These are phyloP conservation scores for Microctonus hyperodae DNA, from an alignment of 2,888 invertebrate species.

Conservation along the genomic window DNA sequence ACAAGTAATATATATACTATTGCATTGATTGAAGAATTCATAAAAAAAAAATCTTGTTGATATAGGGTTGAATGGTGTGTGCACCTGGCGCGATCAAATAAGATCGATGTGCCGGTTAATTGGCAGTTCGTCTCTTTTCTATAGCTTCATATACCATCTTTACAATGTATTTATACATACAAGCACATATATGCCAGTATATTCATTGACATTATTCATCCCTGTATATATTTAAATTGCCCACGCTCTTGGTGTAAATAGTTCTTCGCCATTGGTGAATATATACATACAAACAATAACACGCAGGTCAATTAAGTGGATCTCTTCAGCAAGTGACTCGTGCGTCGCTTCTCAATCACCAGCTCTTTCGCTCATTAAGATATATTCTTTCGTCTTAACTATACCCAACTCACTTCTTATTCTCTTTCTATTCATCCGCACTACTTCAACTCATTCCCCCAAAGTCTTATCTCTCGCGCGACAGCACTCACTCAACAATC, in stretches of 20 bases:
- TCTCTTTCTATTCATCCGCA: background rate
- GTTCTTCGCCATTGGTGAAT: slow-evolving; percentile 31
- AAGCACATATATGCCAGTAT: background rate
- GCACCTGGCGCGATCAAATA: slow-evolving; percentile 41
- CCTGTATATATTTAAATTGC: slow-evolving; percentile 14
- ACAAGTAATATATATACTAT: too few species aligned
- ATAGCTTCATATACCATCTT: background rate
- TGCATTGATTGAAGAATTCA: too few species aligned
- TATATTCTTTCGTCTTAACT: slow-evolving; percentile 51
- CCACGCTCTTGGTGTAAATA: slow-evolving; percentile 49
- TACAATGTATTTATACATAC: slow-evolving; percentile 22
- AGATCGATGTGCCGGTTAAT: slow-evolving; percentile 53
- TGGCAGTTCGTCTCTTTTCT: slow-evolving; percentile 42
- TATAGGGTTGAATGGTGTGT: slow-evolving; percentile 4
- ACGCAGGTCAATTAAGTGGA: slow-evolving; percentile 48
- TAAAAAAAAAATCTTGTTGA: background rate
- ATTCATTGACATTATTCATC: slow-evolving; percentile 22
- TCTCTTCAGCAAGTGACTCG: background rate
- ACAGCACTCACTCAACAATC: slow-evolving; percentile 63
- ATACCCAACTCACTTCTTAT: slow-evolving; percentile 20
- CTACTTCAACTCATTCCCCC: slow-evolving; percentile 19
- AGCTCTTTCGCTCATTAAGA: slow-evolving; percentile 56
- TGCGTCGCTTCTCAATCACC: slow-evolving; percentile 1
- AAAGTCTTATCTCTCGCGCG: slow-evolving; percentile 59
- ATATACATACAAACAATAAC: slow-evolving; percentile 11